Evolutionary conservation across 2,797 vertebrate species (phyloP), one percentile per base, ranked within the genome.

Genomic region (Delichon dasypus): DNA sequence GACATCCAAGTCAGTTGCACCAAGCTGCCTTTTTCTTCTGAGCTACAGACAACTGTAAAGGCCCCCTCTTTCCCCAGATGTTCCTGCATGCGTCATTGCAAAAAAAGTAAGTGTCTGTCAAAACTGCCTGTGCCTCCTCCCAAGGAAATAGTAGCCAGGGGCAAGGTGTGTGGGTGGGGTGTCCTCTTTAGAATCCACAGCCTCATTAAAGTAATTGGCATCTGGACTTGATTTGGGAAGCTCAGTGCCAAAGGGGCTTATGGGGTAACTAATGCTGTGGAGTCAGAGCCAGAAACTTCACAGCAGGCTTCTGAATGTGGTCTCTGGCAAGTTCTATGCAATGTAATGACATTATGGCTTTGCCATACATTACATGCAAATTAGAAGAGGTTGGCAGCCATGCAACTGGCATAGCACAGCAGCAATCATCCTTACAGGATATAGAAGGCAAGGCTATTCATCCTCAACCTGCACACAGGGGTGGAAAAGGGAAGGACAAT

Each of bases 281-380:
- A 89, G 58, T 58, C 36, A 64, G 65, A 92, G 89, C 76, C 90
- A 96, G 72, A 66, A 96, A 68, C 40, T 40, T 60, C 79, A 90
- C 7, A 85, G 77, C 61, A 84, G 66, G 75, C 55, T 93, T 75
- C 74, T 84, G 61, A 95, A 91, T 50, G 61, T 29, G 36, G n/a
- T 88, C 70, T 90, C 76, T 87, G 92, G 93, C 90, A 79, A 85
- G 51, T 76, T 78, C 76, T 67, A 26, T 13, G 62, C 78, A 93
- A 82, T 42, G 42, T 93, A 88, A 92, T 66, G 77, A 55, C 79
- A 68, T 91, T 90, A 86, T 78, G 77, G 79, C 57, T 88, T 92
- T 89, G 62, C 87, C 94, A 95, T 93, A 95, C 40, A 71, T 91
- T 93, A 89, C 89, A 81, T 92, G 85, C 54, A 95, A 93, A 93